Percentiles rank a stretch among this genome's conserved stretches.
These are phyloP conservation scores for Thalassoma bifasciatum DNA, from an alignment of 2,113 vertebrate genomes.

Conservation along the genomic window DNA sequence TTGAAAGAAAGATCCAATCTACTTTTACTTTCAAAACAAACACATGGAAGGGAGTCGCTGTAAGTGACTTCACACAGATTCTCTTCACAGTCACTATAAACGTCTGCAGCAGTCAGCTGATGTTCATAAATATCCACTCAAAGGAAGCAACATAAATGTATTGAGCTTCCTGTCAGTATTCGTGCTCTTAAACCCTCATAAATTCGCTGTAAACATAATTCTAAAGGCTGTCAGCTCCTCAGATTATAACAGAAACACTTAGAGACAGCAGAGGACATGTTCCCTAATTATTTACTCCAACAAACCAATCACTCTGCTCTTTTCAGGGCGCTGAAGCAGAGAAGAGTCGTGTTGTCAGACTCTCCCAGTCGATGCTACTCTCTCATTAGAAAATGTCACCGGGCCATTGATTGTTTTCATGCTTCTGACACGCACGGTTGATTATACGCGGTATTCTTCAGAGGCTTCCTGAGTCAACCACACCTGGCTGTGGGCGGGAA, in stretches of 20 bases:
- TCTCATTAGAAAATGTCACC: slow-evolving; percentile 43
- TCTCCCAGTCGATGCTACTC: slow-evolving; percentile 5
- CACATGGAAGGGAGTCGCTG: too few relatives aligned
- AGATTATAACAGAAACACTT: not conserved
- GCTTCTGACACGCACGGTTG: not conserved
- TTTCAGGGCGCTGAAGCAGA: slow-evolving; percentile 14
- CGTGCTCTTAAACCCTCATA: too few relatives aligned
- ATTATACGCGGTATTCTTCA: slow-evolving; percentile 24
- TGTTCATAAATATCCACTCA: too few relatives aligned
- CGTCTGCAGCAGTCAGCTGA: too few relatives aligned
- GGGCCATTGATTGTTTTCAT: slow-evolving; percentile 35
- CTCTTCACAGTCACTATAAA: too few relatives aligned
- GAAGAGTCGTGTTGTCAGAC: slow-evolving; percentile 21
- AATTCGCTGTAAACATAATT: not conserved
- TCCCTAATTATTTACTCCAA: slow-evolving; percentile 15
- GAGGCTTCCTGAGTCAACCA: slow-evolving; percentile 48
- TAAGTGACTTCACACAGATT: too few relatives aligned
- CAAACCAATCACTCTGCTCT: slow-evolving; percentile 7
- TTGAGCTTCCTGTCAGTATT: too few relatives aligned
- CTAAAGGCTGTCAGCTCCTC: not conserved
- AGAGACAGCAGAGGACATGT: not conserved
- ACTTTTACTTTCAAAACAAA: too few relatives aligned
- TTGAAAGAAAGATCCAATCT: too few relatives aligned
- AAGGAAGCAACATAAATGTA: too few relatives aligned
- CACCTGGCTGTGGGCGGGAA: slow-evolving; percentile 50